Conservation (phyloP, 2,113 vertebrate species). For the Platichthys stellatus region DNA sequence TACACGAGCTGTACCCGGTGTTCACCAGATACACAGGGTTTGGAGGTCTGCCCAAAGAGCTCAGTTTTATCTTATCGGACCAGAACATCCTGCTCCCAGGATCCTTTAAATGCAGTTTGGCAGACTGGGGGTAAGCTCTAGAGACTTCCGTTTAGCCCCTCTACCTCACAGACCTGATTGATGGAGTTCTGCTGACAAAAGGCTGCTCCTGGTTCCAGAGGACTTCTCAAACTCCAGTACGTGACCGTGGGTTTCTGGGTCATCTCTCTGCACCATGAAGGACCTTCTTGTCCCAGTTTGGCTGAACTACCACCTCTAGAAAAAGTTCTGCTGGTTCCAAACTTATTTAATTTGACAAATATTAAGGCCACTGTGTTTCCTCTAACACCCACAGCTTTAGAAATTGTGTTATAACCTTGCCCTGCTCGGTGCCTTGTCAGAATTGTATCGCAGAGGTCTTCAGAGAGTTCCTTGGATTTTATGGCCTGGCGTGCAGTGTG, state of each 20-base stretch:
- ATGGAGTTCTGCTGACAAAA: not conserved
- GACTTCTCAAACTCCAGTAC: not conserved
- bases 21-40: not conserved
- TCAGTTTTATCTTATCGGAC: not conserved
- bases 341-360: not conserved
- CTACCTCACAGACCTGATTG: not conserved
- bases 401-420: constrained; percentile 1
- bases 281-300: not conserved
- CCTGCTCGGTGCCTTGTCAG: not conserved
- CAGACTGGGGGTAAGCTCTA: not conserved
- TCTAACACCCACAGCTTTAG: not conserved
- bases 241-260: no score
- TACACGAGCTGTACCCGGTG: not conserved
- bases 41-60: constrained; percentile 1
- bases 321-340: not conserved
- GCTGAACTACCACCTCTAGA: not conserved
- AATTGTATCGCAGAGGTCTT: not conserved
- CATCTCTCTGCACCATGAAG: not conserved
- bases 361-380: not conserved
- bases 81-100: not conserved
- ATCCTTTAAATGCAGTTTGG: not conserved
- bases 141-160: not conserved
- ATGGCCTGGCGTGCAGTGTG: not conserved
- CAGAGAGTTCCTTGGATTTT: not conserved
- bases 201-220: not conserved